Percentiles rank a stretch among this genome's conserved stretches.
These are phyloP conservation scores for Eurystomus glaucurus DNA, from an alignment of 2,797 vertebrate species.

Conservation along the genomic window DNA sequence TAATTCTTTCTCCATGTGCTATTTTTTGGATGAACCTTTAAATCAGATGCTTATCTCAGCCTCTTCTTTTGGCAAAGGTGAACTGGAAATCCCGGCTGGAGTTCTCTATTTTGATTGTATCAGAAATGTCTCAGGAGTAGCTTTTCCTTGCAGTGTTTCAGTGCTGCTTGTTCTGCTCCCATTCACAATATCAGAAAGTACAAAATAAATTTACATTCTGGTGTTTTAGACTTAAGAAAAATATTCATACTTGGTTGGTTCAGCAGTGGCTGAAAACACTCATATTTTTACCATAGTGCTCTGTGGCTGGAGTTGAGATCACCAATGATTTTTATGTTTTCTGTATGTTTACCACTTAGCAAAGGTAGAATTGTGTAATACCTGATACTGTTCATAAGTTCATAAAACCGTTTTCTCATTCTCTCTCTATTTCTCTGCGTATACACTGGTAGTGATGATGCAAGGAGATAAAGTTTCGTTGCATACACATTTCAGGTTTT, in stretches of 20 bases:
- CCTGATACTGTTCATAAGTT: neutral
- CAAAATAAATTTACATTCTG: neutral
- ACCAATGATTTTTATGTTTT: neutral
- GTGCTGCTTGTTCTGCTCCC: constrained; percentile 27
- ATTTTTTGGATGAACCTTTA: constrained; percentile 57
- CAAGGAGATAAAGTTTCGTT: neutral
- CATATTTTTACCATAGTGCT: neutral
- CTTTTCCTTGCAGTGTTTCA: constrained; percentile 26
- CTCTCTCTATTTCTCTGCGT: neutral
- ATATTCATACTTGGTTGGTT: neutral
- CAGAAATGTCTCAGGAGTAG: constrained; percentile 36
- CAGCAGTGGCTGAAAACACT: neutral
- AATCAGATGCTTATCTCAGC: constrained; percentile 61
- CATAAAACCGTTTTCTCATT: neutral
- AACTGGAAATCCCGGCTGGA: constrained; percentile 58
- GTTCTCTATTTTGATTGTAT: constrained; percentile 47
- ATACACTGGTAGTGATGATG: neutral
- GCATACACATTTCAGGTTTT: neutral
- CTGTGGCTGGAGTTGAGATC: fast-evolving
- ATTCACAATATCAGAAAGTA: neutral
- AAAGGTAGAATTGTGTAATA: neutral
- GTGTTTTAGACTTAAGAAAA: neutral
- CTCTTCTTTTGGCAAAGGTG: constrained; percentile 54
- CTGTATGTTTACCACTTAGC: neutral
- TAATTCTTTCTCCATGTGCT: constrained; percentile 54